Evolutionary conservation across 2,888 invertebrate genomes (phyloP), one percentile per base, ranked within the genome.

Genomic region (Stomorhina lunata): DNA sequence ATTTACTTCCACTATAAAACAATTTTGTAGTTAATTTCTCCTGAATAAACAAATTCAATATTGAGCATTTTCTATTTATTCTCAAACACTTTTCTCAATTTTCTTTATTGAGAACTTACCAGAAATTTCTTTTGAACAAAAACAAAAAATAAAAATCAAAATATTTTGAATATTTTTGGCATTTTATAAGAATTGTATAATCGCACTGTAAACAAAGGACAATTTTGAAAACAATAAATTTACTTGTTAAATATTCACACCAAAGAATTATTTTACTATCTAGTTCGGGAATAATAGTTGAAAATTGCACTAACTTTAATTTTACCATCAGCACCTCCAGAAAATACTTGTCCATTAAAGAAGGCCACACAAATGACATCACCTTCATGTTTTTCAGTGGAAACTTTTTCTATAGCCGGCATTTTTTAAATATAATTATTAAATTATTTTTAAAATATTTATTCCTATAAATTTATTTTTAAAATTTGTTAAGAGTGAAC

Each of bases 241-340:
- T 34, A 22, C 22, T n/a, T 22, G 12, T 10, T 4, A 53, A 48
- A 32, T 12, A 34, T 32, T 12, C 22, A 20, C 22, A 32, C 32
- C 32, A n/a, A 10, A 17, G 12, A 34, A 10, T 45, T 15, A 5
- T 15, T 25, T 22, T 43, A 9, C 22, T n/a, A 40, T 6, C 22
- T 22, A 43, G 22, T n/a, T 29, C 29, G 15, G n/a, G 1, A 27
- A 29, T 7, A 2, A 6, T 5, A 15, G 17, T 3, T 37, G 34
- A 20, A 7, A 22, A 9, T 43, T 61, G 29, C 43, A 84, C 81
- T 86, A 86, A 92, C 91, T 84, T 90, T 90, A 76, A 91, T 90
- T 87, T 89, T 90, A 22, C 91, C 91, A 87, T 91, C 91, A n/a
- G 90, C 90, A 10, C 92, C 91, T 43, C 90, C 90, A 55, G 89